Conservation (phyloP, 1,140 invertebrate genomes). For the Drosophila chauvacae region DNA sequence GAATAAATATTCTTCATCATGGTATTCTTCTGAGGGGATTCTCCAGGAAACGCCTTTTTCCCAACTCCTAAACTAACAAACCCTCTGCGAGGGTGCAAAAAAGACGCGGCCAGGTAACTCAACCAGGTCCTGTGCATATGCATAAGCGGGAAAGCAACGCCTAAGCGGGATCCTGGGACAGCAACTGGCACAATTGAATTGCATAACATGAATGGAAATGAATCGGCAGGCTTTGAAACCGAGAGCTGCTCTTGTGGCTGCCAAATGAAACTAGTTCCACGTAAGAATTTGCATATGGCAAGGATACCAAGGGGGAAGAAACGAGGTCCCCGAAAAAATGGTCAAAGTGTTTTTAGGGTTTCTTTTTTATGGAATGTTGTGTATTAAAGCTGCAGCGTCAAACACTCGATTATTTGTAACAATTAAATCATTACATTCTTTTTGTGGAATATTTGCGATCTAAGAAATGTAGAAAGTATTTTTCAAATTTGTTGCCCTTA, state of each 20-base stretch:
- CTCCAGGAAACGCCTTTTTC: too few relatives aligned
- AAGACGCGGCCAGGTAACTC: slow-evolving; percentile 2
- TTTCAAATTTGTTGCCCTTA: background rate
- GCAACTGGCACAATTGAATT: slow-evolving; percentile 69
- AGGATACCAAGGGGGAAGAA: slow-evolving; percentile 5
- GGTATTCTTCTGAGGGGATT: background rate
- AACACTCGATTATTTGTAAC: background rate
- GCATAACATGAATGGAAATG: slow-evolving; percentile 82
- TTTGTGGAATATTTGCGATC: background rate
- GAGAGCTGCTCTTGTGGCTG: slow-evolving; percentile 28
- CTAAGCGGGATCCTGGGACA: slow-evolving; percentile 39
- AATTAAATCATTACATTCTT: background rate
- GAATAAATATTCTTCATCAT: background rate
- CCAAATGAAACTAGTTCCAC: slow-evolving; percentile 26
- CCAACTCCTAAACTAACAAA: too few relatives aligned
- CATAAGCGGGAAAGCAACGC: slow-evolving; percentile 49
- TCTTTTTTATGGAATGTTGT: background rate
- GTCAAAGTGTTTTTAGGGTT: background rate
- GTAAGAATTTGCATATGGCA: slow-evolving; percentile 31
- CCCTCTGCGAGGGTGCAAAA: background rate
- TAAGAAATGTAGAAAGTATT: background rate
- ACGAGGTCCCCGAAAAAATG: background rate
- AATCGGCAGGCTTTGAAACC: slow-evolving; percentile 59
- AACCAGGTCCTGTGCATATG: slow-evolving; percentile 56
- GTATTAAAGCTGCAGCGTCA: background rate